Percentiles rank a stretch among this genome's conserved stretches.
Evolutionary conservation across 2,113 vertebrate genomes (phyloP).

Genomic region (Tragelaphus imberbis): DNA sequence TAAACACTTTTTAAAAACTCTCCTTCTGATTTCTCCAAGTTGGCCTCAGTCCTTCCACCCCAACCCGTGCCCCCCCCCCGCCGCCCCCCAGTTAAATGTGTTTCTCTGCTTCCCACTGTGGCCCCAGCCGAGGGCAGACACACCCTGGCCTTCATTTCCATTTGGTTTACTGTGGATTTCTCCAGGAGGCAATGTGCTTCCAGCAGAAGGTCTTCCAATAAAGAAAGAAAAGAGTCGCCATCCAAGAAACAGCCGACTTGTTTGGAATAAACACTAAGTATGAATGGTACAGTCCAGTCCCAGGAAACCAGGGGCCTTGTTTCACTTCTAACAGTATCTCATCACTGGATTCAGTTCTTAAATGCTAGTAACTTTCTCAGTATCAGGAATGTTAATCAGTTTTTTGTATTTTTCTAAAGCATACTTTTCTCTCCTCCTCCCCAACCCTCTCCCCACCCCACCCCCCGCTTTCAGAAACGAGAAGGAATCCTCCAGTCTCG

Average conservation of each 20-base stretch:
- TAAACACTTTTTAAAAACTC: not conserved
- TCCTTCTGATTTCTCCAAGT: not conserved
- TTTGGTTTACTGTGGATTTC: conserved; percentile 49
- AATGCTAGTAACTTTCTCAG: conserved; percentile 49
- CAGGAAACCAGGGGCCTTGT: not conserved
- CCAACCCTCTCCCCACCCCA: not conserved
- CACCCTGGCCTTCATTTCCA: conserved; percentile 53
- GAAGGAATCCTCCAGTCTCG: conserved; percentile 98
- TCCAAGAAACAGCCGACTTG: conserved; percentile 67
- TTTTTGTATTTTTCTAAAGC: conserved; percentile 67
- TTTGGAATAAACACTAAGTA: conserved; percentile 50
- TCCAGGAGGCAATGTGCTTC: conserved; percentile 55
- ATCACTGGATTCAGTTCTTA: conserved; percentile 22
- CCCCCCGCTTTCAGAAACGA: conserved; percentile 88
- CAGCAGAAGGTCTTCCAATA: conserved; percentile 64
- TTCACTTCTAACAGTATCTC: conserved; percentile 7
- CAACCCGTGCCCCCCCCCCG: not conserved
- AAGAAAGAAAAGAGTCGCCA: conserved; percentile 51
- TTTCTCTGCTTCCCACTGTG: not conserved
- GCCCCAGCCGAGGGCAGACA: conserved; percentile 61
- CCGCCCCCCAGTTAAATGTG: not conserved
- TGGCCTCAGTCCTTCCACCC: not conserved
- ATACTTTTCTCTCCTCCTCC: conserved; percentile 68
- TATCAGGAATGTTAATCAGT: conserved; percentile 42
- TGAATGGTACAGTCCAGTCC: conserved; percentile 38